Evolutionary conservation across 2,888 invertebrate genomes (phyloP), one percentile per base, ranked within the genome.

Genomic region (Anthrax anthrax): DNA sequence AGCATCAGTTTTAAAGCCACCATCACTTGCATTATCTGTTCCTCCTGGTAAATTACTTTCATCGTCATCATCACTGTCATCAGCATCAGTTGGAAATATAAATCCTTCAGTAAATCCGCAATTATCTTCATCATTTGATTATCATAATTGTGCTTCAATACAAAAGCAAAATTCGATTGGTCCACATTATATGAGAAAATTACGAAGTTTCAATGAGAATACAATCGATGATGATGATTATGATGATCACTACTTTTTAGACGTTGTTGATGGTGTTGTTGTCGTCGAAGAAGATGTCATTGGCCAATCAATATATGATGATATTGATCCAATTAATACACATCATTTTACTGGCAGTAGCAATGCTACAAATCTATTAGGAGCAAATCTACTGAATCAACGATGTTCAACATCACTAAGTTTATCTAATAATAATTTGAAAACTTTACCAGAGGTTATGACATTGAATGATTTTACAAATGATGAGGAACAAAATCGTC

Each of bases 391-490:
- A 49, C 68, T 74, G 44, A 74, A 73, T 51, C 78, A 78, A 57
- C 77, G 77, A 49, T 77, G 75, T 29, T 50, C 52, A 18, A 77
- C 76, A 59, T 63, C 76, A 59, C 62, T 74, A 36, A 79, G 78
- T 56, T 76, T 80, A 9, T 81, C 81, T 1, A 80, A 78, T 57
- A 81, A 80, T 32, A 81, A 81, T 55, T 65, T 82, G 38, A 81
- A 82, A 63, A 82, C 82, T 0, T 59, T 82, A 37, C 82, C 81
- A 0, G 82, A 82, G 70, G 77, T 81, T 1, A 75, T 80, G 52
- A 79, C 81, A 0, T 70, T 81, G 8, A 80, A 79, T 48, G 80
- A 81, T 59, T 78, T 78, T 52, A 58, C 12, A 12, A 32, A 12
- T 32, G 29, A 32, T 32, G 29, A 32, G 12, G 12, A 12, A 32